Evolutionary conservation across 2,113 vertebrate species (phyloP).

Genomic region (Calyptommatus sinebrachiatus): DNA sequence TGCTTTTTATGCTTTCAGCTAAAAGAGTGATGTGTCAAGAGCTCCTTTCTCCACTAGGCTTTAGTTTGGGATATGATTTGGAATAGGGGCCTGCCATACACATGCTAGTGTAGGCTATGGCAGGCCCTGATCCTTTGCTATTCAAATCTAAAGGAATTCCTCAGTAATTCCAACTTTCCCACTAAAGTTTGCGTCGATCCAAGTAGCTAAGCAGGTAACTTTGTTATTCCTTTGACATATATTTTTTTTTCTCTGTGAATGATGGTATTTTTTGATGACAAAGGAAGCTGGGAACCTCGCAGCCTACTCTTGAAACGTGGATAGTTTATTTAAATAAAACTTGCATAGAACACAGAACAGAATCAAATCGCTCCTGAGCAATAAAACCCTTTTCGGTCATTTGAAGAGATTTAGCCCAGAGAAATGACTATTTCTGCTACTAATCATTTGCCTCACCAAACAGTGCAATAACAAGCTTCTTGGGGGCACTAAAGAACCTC

Average conservation of each 20-base stretch:
- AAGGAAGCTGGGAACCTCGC: not conserved
- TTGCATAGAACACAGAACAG: conserved; percentile 61
- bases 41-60: too few species aligned
- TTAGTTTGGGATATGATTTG: too few species aligned
- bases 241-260: not conserved
- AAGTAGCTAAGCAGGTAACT: not conserved
- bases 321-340: conserved; percentile 55
- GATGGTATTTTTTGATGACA: too few species aligned
- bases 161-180: not conserved
- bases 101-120: too few species aligned
- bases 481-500: not conserved
- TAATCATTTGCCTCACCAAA: not conserved
- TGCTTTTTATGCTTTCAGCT: not conserved
- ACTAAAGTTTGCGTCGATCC: not conserved
- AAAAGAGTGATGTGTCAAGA: not conserved
- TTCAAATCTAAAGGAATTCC: not conserved
- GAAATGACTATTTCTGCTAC: not conserved
- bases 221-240: not conserved
- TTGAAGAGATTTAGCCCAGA: too few species aligned
- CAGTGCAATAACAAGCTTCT: not conserved
- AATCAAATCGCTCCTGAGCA: not conserved
- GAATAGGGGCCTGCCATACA: too few species aligned
- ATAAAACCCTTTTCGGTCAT: not conserved
- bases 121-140: not conserved
- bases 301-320: not conserved